Base-by-base conservation (phyloP, 2,888 invertebrate species). In the Marasmarcha lunaedactyla region DNA sequence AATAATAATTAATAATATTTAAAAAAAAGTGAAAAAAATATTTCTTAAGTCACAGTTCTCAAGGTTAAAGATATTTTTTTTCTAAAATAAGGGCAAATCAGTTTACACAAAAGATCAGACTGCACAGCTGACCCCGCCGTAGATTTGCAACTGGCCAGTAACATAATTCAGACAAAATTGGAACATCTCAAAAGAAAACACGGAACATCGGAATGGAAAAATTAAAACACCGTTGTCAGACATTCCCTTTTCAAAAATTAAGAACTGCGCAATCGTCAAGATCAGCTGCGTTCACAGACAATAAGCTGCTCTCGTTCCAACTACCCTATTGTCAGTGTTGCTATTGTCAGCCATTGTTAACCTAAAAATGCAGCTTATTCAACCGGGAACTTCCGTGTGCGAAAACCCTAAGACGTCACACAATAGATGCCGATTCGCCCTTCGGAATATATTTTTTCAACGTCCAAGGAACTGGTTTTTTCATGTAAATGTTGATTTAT, bases 401-500 rank as follows among this genome's bases (percentile, higher is more conserved):
- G 71, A 78, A 77, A 72, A 62, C 57, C 49, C 52, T 51, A 59
- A 55, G 57, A 57, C 57, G 44, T 38, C 37, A 59, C 37, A 57
- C 69, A 71, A 72, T 61, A 48, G 58, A 27, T 40, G 35, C 39
- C 25, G 35, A 39, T 44, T 55, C 61, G 61, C 71, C 72, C 71
- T 68, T 65, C 62, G 50, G 5, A 12, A 14, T 55, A 44, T 54
- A 63, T 59, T 50, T 64, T 61, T 55, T 45, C 46, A 40, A 43
- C 61, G 60, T 55, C 59, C 57, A 52, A 62, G 20, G 20, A 74
- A 78, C 78, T 68, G 59, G 78, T 76, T 73, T 63, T 69, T 61
- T 53, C 70, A 72, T 73, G 74, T 77, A 72, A 73, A 74, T 76
- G 67, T 70, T 77, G 77, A 78, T 77, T 77, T 76, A 78, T 77